phyloP scores from a whole-genome alignment of 2,113 vertebrate genomes.

The Toxotes chatareus region DNA sequence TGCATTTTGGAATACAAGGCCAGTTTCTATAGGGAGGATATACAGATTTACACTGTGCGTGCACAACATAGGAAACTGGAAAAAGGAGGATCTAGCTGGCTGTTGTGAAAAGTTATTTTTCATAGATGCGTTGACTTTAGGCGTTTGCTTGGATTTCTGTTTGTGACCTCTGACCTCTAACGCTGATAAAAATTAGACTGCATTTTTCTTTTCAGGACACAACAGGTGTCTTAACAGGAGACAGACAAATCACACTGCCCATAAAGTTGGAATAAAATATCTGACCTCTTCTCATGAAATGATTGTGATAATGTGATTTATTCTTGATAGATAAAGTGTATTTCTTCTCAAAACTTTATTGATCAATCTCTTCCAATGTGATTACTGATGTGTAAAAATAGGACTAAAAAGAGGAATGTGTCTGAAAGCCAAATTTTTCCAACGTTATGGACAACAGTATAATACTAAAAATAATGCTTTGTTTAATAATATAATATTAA shows the following conservation, averaged over 20 bases:
- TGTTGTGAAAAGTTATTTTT: neutral
- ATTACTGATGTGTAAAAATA: too few species aligned
- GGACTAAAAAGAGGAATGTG: too few species aligned
- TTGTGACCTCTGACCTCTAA: constrained; percentile 6
- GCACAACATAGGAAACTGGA: neutral
- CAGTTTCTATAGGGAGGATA: constrained; percentile 86
- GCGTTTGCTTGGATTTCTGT: neutral
- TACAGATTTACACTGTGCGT: neutral
- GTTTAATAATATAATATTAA: neutral
- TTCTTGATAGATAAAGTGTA: too few species aligned
- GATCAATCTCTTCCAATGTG: too few species aligned
- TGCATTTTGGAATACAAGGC: constrained; percentile 98
- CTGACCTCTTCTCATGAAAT: too few species aligned
- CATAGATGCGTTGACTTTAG: neutral
- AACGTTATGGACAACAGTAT: too few species aligned
- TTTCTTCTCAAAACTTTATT: too few species aligned
- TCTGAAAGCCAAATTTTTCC: too few species aligned
- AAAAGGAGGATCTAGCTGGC: too few species aligned
- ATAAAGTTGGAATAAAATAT: too few species aligned
- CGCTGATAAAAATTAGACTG: neutral
- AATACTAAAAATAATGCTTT: neutral
- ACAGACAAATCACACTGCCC: neutral
- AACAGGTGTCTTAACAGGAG: neutral
- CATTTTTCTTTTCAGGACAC: neutral
- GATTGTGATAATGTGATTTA: too few species aligned